A percentile compares a stretch with the other conserved stretches of the same genome.
Conservation (phyloP, 2,797 vertebrate genomes). For the Dryobates pubescens region DNA sequence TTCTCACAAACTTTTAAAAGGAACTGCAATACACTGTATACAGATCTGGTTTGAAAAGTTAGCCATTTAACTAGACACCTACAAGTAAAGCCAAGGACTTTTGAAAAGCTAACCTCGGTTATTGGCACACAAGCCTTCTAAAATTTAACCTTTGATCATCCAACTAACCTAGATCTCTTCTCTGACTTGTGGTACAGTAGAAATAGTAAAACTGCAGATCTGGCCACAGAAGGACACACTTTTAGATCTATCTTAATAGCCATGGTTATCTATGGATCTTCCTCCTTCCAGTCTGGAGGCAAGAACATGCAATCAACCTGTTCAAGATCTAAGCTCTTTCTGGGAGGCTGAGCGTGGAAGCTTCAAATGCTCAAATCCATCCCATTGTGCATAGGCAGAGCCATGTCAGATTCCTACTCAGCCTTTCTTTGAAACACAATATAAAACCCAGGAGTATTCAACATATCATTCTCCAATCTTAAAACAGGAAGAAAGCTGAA, state of each 20-base stretch:
- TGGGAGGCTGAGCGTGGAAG: not conserved
- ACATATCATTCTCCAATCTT: not conserved
- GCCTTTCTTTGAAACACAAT: not conserved
- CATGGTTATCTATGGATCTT: not conserved
- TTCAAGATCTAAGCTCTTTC: not conserved
- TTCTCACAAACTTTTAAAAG: not conserved
- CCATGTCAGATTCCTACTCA: not conserved
- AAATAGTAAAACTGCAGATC: not conserved
- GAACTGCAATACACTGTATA: not conserved
- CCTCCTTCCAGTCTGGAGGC: not conserved
- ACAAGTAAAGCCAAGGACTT: not conserved
- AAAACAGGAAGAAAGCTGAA: slow-evolving; percentile 54
- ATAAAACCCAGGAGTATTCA: slow-evolving; percentile 37
- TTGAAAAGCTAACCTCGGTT: not conserved
- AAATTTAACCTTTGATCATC: not conserved
- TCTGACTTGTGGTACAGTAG: not conserved
- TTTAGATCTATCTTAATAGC: not conserved
- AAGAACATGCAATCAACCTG: not conserved
- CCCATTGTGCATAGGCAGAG: not conserved
- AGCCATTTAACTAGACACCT: not conserved
- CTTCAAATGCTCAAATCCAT: not conserved
- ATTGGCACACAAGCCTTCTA: not conserved
- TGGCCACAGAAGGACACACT: not conserved
- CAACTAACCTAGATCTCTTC: not conserved
- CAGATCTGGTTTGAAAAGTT: not conserved